phyloP scores from a whole-genome alignment of 2,113 vertebrate species.

The Carassius carassius region DNA sequence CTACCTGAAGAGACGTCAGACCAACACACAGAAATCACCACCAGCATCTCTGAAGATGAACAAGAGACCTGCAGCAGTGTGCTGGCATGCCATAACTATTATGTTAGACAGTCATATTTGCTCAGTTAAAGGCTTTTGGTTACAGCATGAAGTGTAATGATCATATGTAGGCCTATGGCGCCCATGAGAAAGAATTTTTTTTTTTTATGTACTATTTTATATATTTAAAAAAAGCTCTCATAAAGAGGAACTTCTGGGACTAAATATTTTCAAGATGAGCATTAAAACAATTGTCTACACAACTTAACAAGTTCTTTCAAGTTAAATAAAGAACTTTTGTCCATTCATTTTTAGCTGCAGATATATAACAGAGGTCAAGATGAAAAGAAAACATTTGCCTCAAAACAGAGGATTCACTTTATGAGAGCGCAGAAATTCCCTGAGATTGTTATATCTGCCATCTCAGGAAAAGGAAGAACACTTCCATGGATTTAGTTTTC shows the following conservation, averaged over 20 bases:
- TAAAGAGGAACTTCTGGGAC: no score
- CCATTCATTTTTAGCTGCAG: not conserved
- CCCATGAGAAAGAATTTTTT: no score
- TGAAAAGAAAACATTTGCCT: not conserved
- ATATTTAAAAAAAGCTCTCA: no score
- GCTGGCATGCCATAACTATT: not conserved
- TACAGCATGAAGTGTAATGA: no score
- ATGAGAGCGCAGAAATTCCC: not conserved
- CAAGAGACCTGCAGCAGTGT: not conserved
- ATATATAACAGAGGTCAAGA: not conserved
- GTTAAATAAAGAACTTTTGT: not conserved
- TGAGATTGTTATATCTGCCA: not conserved
- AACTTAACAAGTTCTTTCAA: not conserved
- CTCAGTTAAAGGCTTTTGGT: no score
- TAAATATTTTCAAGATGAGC: no score
- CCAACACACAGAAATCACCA: no score
- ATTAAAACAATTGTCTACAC: no score
- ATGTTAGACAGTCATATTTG: no score
- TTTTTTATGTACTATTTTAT: no score
- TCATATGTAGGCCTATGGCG: no score
- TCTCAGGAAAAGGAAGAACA: slow-evolving; percentile 49
- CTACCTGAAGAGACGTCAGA: slow-evolving; percentile 78
- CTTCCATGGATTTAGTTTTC: slow-evolving; percentile 43
- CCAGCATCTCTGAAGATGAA: not conserved
- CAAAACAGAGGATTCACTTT: not conserved